These are phyloP conservation scores for Natrix natrix DNA, from an alignment of 2,797 vertebrate genomes.

Conservation along the genomic window DNA sequence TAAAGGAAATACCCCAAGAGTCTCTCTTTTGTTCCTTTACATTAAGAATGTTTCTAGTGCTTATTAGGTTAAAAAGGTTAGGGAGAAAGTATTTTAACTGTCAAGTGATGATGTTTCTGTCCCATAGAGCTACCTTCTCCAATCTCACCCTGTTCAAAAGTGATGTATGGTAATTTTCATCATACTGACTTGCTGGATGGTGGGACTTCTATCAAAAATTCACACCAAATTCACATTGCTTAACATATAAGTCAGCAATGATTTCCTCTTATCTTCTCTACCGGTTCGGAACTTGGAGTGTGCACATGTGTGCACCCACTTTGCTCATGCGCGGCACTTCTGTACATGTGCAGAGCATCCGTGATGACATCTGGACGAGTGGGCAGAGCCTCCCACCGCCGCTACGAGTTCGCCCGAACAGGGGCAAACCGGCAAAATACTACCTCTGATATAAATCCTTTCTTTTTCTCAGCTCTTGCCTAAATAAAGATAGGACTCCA, in stretches of 20 bases:
- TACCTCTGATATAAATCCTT: background rate
- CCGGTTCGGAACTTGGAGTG: no score
- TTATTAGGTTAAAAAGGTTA: background rate
- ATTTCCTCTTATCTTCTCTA: no score
- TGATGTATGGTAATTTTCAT: background rate
- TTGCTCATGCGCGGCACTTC: no score
- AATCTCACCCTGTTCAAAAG: background rate
- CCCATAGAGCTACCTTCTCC: background rate
- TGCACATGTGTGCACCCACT: no score
- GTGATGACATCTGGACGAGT: no score
- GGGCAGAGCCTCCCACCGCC: no score
- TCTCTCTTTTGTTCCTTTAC: background rate
- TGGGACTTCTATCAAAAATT: background rate
- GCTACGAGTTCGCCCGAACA: no score
- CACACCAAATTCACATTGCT: background rate
- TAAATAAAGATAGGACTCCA: background rate
- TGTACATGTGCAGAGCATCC: no score
- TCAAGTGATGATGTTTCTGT: background rate
- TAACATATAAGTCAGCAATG: background rate
- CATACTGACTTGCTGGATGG: background rate
- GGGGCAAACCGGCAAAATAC: no score
- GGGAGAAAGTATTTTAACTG: background rate
- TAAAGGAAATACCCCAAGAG: background rate
- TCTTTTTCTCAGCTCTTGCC: background rate
- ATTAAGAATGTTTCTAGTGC: background rate